phyloP scores from a whole-genome alignment of 2,113 vertebrate species.

The Elachura formosa region DNA sequence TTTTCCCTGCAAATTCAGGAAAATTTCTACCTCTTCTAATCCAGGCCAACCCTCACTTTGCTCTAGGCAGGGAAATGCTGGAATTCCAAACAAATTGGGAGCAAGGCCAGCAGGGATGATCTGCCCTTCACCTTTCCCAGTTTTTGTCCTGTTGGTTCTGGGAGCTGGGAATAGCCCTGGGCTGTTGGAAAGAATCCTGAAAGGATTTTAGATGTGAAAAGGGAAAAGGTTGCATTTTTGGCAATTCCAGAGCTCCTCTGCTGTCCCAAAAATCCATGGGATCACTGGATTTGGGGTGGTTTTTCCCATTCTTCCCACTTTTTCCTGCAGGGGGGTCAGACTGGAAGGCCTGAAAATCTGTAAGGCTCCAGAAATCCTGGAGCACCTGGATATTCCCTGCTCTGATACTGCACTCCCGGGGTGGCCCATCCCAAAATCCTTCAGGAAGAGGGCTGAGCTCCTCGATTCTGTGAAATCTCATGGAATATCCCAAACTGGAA shows the following conservation, averaged over 20 bases:
- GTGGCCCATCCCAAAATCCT: neutral
- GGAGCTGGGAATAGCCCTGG: neutral
- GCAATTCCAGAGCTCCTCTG: neutral
- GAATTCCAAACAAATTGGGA: neutral
- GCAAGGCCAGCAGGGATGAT: neutral
- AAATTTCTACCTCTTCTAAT: neutral
- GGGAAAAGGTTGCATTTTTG: neutral
- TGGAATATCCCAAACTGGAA: neutral
- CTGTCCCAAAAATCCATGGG: neutral
- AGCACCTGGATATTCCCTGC: constrained; percentile 62
- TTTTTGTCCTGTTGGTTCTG: neutral
- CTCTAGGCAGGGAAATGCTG: neutral
- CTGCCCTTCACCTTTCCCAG: neutral
- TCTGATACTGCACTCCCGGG: fast-evolving
- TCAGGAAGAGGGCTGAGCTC: neutral
- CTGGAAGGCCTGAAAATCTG: no score
- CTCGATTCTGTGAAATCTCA: neutral
- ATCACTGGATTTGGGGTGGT: neutral
- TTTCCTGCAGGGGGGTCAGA: constrained; percentile 83
- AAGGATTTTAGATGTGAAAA: constrained; percentile 47
- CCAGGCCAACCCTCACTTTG: neutral
- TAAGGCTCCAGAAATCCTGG: no score
- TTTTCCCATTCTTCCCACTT: neutral
- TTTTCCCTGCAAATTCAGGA: neutral
- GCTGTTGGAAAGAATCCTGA: neutral